These are phyloP conservation scores for Falco naumanni DNA, from an alignment of 2,797 vertebrate species.

Conservation along the genomic window DNA sequence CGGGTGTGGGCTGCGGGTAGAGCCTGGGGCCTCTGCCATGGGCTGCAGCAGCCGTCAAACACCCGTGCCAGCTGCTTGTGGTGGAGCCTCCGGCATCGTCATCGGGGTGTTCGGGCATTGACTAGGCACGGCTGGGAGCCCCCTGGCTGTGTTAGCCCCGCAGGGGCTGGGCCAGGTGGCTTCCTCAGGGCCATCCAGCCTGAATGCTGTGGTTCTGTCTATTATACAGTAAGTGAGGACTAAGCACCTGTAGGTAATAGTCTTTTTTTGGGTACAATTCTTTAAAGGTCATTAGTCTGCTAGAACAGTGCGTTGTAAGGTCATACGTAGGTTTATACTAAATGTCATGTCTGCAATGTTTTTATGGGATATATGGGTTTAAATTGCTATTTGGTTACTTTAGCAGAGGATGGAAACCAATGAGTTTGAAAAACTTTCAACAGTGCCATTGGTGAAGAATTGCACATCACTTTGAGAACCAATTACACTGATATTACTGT, in stretches of 20 bases:
- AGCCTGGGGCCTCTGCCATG: background rate
- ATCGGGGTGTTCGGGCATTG: too few species aligned
- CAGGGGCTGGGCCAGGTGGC: background rate
- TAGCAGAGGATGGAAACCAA: background rate
- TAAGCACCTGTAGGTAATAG: background rate
- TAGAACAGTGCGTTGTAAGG: background rate
- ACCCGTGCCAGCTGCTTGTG: accelerated
- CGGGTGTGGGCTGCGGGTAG: background rate
- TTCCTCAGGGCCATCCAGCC: background rate
- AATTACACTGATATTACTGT: too few species aligned
- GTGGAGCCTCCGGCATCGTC: accelerated
- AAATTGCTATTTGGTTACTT: background rate
- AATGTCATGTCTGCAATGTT: background rate
- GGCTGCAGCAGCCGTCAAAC: background rate
- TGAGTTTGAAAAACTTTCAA: background rate
- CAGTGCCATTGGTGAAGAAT: background rate
- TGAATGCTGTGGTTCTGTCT: background rate
- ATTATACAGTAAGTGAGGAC: background rate
- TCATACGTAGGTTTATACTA: too few species aligned
- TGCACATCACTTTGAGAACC: background rate
- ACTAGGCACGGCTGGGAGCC: background rate
- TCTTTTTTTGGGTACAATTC: background rate
- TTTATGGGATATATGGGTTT: background rate
- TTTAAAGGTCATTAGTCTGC: background rate
- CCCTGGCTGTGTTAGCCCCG: accelerated